Evolutionary conservation across 2,888 invertebrate species (phyloP).

Genomic region (Drosophila borealis): DNA sequence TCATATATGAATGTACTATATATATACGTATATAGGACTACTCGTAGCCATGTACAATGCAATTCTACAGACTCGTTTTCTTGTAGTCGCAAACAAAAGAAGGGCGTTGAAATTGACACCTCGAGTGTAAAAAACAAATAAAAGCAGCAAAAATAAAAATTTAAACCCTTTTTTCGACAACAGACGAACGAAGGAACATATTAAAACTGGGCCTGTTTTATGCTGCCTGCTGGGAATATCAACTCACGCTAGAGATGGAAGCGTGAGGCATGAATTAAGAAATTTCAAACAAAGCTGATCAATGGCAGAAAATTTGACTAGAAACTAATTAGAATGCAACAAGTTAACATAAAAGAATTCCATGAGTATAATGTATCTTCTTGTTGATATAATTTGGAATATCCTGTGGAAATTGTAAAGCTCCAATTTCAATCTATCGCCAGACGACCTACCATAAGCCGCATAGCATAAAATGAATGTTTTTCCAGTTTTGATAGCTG

Average conservation of each 20-base stretch:
- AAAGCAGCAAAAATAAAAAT: constrained; percentile 54
- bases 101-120: constrained; percentile 85
- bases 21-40: constrained; percentile 11
- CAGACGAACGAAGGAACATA: constrained; percentile 34
- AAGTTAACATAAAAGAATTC: too few relatives aligned
- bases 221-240: constrained; percentile 44
- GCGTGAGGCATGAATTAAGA: constrained; percentile 12
- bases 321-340: neutral
- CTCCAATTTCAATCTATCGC: too few relatives aligned
- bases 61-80: constrained; percentile 38
- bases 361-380: too few relatives aligned
- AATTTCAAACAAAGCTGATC: neutral
- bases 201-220: constrained; percentile 53
- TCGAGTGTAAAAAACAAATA: constrained; percentile 76
- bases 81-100: constrained; percentile 66
- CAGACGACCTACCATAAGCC: too few relatives aligned
- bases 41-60: constrained; percentile 26
- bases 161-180: constrained; percentile 63
- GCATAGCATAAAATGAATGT: constrained; percentile 5
- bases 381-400: too few relatives aligned
- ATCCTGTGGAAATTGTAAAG: too few relatives aligned
- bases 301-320: neutral
- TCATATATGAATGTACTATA: constrained; percentile 37
- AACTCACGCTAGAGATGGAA: constrained; percentile 47
- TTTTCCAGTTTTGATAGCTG: neutral